Evolutionary conservation across 1,140 invertebrate genomes (phyloP), one percentile per base, ranked within the genome.

Genomic region (Carposina sasakii): DNA sequence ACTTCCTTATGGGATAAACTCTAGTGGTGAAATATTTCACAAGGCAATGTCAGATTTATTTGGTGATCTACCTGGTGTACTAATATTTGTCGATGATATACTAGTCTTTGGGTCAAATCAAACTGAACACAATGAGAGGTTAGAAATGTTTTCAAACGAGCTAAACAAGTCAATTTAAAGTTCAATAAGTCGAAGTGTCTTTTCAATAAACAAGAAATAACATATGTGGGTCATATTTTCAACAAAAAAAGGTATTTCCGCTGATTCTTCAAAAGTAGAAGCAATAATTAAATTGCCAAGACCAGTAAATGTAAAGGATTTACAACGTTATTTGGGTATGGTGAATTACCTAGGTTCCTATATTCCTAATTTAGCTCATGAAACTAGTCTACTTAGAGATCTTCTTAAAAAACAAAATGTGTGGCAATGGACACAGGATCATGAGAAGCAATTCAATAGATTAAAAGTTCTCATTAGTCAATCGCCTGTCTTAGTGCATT

Each of bases 381-480:
- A 48, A 39, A 48, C 26, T 20, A 48, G 12, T 28, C 15, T 28
- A 10, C 17, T 48, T 2, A 48, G 46, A 39, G 20, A 8, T 36
- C 17, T 37, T 12, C 24, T 47, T 12, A 26, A 22, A 24, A 47
- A 47, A 36, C 13, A 47, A 15, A 48, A 48, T 28, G 22, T 28
- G 13, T 48, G 46, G 46, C 36, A 40, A 20, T 48, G 46, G 46
- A 24, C 36, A 39, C 34, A 39, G 1, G 30, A 30, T n/a, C 46
- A 48, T 40, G 45, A 67, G 16, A 21, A 48, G 41, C 53, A 62
- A 36, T 73, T 78, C 43, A 28, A 63, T 3, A 43, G 54, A 20
- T 19, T 76, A 3, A 75, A 75, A 52, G n/a, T 34, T 30, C 13
- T 58, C 8, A 37, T 76, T 16, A 46, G 39, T 16, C 48, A 40